Base-by-base conservation (phyloP, 2,113 vertebrate genomes). In the Mustelus asterias region DNA sequence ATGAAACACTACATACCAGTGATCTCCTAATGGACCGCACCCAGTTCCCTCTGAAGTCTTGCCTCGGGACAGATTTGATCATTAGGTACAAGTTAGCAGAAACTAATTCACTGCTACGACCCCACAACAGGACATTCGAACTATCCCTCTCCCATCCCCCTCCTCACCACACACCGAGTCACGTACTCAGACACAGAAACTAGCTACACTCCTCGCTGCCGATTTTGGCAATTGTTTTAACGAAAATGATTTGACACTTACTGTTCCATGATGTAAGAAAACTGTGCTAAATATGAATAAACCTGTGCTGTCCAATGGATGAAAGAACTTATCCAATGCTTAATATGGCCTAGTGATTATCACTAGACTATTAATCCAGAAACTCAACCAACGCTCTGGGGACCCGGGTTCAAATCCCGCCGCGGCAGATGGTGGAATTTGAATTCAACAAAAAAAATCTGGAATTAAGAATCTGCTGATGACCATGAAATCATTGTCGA, bases 1-100 rank as follows among this genome's bases (percentile, higher is more conserved):
- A 54, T 72, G 44, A 95, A 69, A n/a, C 69, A 72, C 67, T 48
- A 72, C 94, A 95, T 95, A 95, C 94, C 94, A 72, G 94, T 95
- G 67, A 70, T 95, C 94, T 72, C 67, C 94, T 95, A 95, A 95
- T 95, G 94, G 94, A 95, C 94, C 94, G 26, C 94, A 95, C 94
- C 94, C 67, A 95, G 94, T 41, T 72, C 41, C 3, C 94, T 44
- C 94, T 33, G 67, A 72, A 70, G 69, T 41, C 44, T 76, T 29
- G 67, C 94, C 94, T 95, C 94, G 54, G 94, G 94, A 95, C 69
- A 95, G 65, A 54, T 95, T 54, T 72, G 94, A 95, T 95, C 94
- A 95, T 72, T 95, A 95, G 94, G 41, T 70, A 95, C 67, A 95
- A 95, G 94, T 95, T 95, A 95, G 44, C 69, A 95, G 67, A 70